phyloP scores from a whole-genome alignment of 1,140 invertebrate species.

The Anastrepha ludens region DNA sequence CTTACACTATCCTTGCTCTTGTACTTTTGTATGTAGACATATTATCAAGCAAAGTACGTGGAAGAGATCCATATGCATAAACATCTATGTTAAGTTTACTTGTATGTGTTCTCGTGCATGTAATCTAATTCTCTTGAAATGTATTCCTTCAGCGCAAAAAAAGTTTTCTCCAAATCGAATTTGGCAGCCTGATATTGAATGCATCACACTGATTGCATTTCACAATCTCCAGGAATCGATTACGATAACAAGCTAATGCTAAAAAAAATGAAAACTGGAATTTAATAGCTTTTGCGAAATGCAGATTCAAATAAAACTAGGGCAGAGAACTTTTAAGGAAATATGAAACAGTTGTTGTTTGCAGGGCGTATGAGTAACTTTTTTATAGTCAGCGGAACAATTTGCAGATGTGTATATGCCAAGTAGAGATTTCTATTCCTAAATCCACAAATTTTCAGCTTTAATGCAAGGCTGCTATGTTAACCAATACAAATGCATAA shows the following conservation, averaged over 20 bases:
- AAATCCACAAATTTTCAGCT: not conserved
- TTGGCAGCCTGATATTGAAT: constrained; percentile 20
- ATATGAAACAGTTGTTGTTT: not conserved
- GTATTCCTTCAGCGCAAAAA: not conserved
- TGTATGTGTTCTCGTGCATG: not conserved
- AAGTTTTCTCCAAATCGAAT: not conserved
- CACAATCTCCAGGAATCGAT: not conserved
- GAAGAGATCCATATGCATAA: too few relatives aligned
- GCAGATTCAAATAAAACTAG: not conserved
- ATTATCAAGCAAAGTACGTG: too few relatives aligned
- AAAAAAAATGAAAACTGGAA: not conserved
- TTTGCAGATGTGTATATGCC: constrained; percentile 3
- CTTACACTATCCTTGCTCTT: too few relatives aligned
- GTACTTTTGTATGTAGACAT: too few relatives aligned
- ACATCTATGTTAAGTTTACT: not conserved
- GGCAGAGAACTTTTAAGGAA: not conserved
- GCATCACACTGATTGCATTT: constrained; percentile 31
- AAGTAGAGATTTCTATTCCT: not conserved
- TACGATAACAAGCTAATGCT: not conserved
- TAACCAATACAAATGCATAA: not conserved
- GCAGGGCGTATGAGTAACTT: not conserved
- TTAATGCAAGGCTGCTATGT: not conserved
- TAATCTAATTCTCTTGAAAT: constrained; percentile 24
- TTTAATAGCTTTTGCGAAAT: not conserved
- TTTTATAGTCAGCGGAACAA: not conserved